These are phyloP conservation scores for Paralvinella palmiformis DNA, from an alignment of 1,140 invertebrate genomes.

Conservation along the genomic window DNA sequence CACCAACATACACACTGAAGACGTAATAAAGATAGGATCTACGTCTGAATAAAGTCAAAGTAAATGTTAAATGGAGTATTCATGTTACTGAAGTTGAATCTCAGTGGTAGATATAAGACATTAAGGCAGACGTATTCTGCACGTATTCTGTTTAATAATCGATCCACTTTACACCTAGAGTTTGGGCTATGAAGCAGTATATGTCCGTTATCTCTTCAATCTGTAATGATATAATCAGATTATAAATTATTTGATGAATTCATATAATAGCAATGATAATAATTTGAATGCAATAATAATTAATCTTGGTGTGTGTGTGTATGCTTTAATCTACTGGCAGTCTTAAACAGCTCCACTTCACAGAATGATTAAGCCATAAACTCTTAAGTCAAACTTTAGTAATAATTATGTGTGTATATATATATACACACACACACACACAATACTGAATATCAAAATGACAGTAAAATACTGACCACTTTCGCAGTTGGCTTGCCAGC, in stretches of 20 bases:
- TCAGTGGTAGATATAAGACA: no score
- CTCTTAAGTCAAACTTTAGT: neutral
- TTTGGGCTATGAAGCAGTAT: slow-evolving; percentile 75
- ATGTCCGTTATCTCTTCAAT: slow-evolving; percentile 86
- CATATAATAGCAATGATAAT: slow-evolving; percentile 5
- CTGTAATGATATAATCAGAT: slow-evolving; percentile 52
- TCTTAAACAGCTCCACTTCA: neutral
- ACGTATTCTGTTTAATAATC: no score
- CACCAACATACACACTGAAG: no score
- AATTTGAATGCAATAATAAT: neutral
- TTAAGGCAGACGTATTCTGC: no score
- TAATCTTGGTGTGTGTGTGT: slow-evolving; percentile 3
- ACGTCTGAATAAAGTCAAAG: no score
- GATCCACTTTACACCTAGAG: slow-evolving; percentile 65
- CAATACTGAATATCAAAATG: neutral
- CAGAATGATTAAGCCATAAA: neutral
- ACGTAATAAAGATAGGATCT: no score
- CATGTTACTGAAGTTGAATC: no score
- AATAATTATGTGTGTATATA: neutral
- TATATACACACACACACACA: neutral
- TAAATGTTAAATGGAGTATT: no score
- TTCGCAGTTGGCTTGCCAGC: slow-evolving; percentile 91
- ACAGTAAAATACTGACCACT: slow-evolving; percentile 58
- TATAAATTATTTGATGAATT: slow-evolving; percentile 15
- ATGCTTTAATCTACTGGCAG: slow-evolving; percentile 1